These are phyloP conservation scores for Dynastes maya DNA, from an alignment of 2,888 invertebrate genomes.

Conservation along the genomic window DNA sequence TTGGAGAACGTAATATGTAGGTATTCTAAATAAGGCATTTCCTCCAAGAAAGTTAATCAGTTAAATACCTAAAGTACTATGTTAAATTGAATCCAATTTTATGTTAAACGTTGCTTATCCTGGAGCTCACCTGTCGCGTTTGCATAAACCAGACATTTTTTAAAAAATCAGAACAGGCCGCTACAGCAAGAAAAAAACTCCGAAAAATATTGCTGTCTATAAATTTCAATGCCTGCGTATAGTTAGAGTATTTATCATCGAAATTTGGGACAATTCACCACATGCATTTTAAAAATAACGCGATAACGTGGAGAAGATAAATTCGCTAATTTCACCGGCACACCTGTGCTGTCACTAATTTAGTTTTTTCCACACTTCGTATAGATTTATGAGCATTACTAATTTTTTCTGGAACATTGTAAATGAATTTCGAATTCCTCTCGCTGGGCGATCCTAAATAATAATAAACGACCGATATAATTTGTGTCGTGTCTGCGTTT, in stretches of 20 bases:
- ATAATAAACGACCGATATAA: slow-evolving; percentile 33
- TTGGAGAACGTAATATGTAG: slow-evolving; percentile 6
- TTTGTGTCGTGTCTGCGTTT: neutral
- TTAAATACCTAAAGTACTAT: neutral
- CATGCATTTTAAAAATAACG: slow-evolving; percentile 43
- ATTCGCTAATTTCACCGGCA: slow-evolving; percentile 43
- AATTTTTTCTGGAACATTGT: slow-evolving; percentile 31
- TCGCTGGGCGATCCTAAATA: slow-evolving; percentile 19
- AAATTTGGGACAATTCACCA: slow-evolving; percentile 36
- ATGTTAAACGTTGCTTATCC: neutral
- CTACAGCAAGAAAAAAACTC: slow-evolving; percentile 9
- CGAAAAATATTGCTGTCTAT: slow-evolving; percentile 17
- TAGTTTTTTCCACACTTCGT: slow-evolving; percentile 44
- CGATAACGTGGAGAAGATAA: slow-evolving; percentile 45
- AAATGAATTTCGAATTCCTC: slow-evolving; percentile 26
- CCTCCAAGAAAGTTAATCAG: slow-evolving; percentile 5
- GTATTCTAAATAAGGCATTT: slow-evolving; percentile 41
- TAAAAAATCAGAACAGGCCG: slow-evolving; percentile 12
- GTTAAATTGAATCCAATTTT: neutral
- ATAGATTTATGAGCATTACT: slow-evolving; percentile 34
- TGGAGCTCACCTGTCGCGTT: neutral
- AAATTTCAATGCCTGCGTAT: slow-evolving; percentile 29
- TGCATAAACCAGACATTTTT: neutral
- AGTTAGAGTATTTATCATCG: slow-evolving; percentile 29
- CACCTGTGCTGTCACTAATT: slow-evolving; percentile 47